Conservation (phyloP, 2,888 invertebrate genomes). For the Spodoptera picta region DNA sequence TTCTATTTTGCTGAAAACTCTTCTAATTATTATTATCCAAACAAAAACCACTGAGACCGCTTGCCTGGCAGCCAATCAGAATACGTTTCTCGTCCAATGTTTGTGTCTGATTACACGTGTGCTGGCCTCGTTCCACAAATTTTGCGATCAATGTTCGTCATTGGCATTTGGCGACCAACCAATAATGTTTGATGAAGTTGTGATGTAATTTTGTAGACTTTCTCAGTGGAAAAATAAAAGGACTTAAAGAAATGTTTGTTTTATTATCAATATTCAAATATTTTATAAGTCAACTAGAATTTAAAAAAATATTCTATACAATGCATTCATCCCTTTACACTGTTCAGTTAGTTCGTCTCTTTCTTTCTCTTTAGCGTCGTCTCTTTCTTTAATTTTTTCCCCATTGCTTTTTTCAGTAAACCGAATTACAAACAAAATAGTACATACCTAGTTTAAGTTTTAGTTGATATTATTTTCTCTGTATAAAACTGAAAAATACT, state of each 20-base stretch:
- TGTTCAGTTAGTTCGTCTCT: background rate
- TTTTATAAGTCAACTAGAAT: too few species aligned
- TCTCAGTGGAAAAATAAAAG: background rate
- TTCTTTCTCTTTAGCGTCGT: background rate
- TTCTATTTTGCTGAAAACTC: slow-evolving; percentile 19
- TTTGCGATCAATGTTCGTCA: slow-evolving; percentile 69
- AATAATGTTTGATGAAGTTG: slow-evolving; percentile 35
- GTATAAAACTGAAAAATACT: too few species aligned
- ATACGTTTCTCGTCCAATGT: slow-evolving; percentile 69
- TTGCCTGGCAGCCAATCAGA: slow-evolving; percentile 66
- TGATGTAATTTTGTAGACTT: slow-evolving; percentile 1
- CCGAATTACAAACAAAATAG: too few species aligned
- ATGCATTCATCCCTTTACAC: too few species aligned
- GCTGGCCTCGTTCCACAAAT: slow-evolving; percentile 78
- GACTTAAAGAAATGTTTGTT: background rate
- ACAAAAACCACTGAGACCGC: slow-evolving; percentile 57
- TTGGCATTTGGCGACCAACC: slow-evolving; percentile 71
- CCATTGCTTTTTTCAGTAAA: too few species aligned
- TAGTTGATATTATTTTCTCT: too few species aligned
- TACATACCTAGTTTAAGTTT: too few species aligned
- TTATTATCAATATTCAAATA: too few species aligned
- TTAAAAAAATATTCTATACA: too few species aligned
- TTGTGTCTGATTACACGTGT: slow-evolving; percentile 65
- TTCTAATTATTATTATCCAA: slow-evolving; percentile 31
- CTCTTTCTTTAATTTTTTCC: too few species aligned